phyloP scores from a whole-genome alignment of 2,113 vertebrate species.

The Tinamus guttatus region DNA sequence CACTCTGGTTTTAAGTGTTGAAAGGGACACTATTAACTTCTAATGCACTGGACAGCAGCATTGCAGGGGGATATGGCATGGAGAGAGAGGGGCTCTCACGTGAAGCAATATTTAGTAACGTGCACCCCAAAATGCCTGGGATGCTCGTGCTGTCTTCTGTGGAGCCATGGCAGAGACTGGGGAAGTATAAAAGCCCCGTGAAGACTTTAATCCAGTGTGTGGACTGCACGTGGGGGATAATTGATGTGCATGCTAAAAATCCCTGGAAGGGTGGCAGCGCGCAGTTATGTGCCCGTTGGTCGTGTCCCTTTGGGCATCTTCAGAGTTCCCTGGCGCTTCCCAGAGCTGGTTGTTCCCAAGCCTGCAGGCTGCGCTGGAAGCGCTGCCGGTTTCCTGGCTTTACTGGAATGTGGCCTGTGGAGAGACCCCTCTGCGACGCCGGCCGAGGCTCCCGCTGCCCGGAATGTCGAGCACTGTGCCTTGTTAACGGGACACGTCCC shows the following conservation, averaged over 20 bases:
- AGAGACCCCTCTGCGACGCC: fast-evolving
- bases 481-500: neutral
- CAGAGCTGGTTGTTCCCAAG: neutral
- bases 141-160: neutral
- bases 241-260: neutral
- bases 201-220: neutral
- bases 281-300: fast-evolving
- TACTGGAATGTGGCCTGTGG: neutral
- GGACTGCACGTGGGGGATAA: fast-evolving
- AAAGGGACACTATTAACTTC: neutral
- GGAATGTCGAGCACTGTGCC: slow-evolving; percentile 52
- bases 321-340: neutral
- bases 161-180: neutral
- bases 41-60: neutral
- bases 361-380: neutral
- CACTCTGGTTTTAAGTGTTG: neutral
- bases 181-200: neutral
- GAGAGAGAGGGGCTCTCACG: neutral
- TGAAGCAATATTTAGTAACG: neutral
- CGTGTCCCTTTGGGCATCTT: neutral
- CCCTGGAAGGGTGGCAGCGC: neutral
- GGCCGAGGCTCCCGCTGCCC: fast-evolving
- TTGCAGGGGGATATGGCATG: neutral
- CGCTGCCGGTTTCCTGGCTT: neutral
- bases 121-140: neutral